Base-by-base conservation (phyloP, 1,140 invertebrate genomes). In the Dreissena rostriformis region DNA sequence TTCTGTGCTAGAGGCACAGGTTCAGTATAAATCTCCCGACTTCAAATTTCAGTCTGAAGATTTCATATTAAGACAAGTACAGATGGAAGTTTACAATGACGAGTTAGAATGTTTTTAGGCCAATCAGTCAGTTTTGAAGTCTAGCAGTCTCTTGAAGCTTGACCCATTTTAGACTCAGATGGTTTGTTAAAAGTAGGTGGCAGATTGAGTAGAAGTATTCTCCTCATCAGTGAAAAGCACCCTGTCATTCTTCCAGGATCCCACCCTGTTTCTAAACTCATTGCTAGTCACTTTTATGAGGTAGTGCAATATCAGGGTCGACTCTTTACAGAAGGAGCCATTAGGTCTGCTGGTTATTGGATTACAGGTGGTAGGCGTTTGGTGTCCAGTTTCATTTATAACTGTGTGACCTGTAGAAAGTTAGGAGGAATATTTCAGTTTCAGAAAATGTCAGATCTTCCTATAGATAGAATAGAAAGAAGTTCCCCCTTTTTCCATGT, bases 401-500 rank as follows among this genome's bases (percentile, higher is more conserved):
- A 19, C 19, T 57, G 53, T 57, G 53, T 57, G 12, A 19, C 19
- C 19, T 61, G 75, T 39, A 19, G 61, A 8, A 65, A 65, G 65
- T 39, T 77, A 26, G 19, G 55, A 39, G 61, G 49, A 17, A 8
- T 19, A n/a, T 19, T 28, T 1, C 11, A 12, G 19, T n/a, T 11
- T n/a, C 80, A 24, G 28, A 57, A 39, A 29, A 82, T 82, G 80
- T 12, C 80, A 17, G 68, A 75, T 29, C 51, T 82, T 39, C 80
- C 68, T 14, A 19, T 26, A 6, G 80, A 82, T 49, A 52, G 80
- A 11, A 22, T 75, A n/a, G 24, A n/a, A 7, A 51, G 53, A 8
- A 26, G 12, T 17, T 70, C 80, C 15, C 80, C 70, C 15, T 82
- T 82, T 49, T 73, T 55, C 8, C n/a, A 57, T 61, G 53, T 82